phyloP scores from a whole-genome alignment of 2,888 invertebrate species.

The Lycaena phlaeas region DNA sequence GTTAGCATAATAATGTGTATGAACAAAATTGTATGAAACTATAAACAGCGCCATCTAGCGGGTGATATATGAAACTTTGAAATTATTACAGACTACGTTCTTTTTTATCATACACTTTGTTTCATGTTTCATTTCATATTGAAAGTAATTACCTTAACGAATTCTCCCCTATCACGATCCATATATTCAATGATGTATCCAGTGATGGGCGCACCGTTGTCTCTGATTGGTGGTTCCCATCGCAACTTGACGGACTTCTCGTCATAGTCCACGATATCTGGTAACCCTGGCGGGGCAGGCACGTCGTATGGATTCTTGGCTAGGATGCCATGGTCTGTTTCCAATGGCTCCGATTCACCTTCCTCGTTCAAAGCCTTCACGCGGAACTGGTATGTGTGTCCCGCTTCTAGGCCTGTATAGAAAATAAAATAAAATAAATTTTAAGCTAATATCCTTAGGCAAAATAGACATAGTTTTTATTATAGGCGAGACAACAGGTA shows the following conservation, averaged over 20 bases:
- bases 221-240: slow-evolving; percentile 92
- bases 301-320: slow-evolving; percentile 98
- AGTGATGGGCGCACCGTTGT: slow-evolving; percentile 94
- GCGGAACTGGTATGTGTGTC: slow-evolving; percentile 97
- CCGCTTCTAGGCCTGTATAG: slow-evolving; percentile 86
- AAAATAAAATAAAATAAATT: neutral
- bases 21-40: no score
- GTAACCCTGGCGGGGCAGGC: slow-evolving; percentile 90
- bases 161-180: slow-evolving; percentile 88
- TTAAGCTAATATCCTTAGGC: no score
- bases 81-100: no score
- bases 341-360: slow-evolving; percentile 96
- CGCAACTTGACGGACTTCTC: slow-evolving; percentile 92
- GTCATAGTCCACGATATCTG: slow-evolving; percentile 92
- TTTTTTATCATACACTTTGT: no score
- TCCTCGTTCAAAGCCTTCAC: slow-evolving; percentile 97
- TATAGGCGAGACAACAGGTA: no score
- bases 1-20: no score
- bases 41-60: no score
- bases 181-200: slow-evolving; percentile 94
- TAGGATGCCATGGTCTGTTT: slow-evolving; percentile 87
- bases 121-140: no score
- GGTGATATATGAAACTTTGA: no score
- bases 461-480: no score
- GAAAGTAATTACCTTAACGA: slow-evolving; percentile 84